Percentiles rank a stretch among this genome's conserved stretches.
phyloP scores from a whole-genome alignment of 2,797 vertebrate genomes.

The Acrossocheilus wenchowensis region DNA sequence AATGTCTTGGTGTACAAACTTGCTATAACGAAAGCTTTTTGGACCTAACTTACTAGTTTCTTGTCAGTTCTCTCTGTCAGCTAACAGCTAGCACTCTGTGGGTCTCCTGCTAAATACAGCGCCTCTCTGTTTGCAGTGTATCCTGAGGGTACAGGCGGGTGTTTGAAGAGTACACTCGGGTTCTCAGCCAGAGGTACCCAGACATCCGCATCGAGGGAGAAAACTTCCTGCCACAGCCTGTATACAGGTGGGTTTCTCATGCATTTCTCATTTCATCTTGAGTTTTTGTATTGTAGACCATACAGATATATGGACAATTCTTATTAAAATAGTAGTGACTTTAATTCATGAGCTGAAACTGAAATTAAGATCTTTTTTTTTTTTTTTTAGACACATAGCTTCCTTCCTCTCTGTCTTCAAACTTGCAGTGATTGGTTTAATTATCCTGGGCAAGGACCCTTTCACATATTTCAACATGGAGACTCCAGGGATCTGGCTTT shows the following conservation, averaged over 20 bases:
- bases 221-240: conserved; percentile 92
- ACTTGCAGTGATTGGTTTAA: conserved; percentile 94
- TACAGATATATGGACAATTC: background rate
- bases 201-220: conserved; percentile 99
- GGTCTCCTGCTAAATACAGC: background rate
- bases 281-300: background rate
- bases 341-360: background rate
- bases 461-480: conserved; percentile 92
- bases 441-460: conserved; percentile 93
- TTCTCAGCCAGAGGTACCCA: conserved; percentile 98
- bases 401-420: conserved; percentile 98
- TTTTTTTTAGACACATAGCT: conserved; percentile 84
- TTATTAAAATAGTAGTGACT: background rate
- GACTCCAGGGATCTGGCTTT: conserved; percentile 94
- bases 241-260: conserved; percentile 91
- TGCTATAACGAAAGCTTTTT: background rate
- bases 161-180: conserved; percentile 99
- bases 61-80: background rate
- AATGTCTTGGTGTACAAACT: background rate
- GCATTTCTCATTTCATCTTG: conserved; percentile 59
- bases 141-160: conserved; percentile 99
- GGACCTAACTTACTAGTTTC: background rate
- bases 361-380: background rate
- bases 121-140: conserved; percentile 71
- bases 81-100: background rate